Base-by-base conservation (phyloP, 2,113 vertebrate species). In the Progne subis region DNA sequence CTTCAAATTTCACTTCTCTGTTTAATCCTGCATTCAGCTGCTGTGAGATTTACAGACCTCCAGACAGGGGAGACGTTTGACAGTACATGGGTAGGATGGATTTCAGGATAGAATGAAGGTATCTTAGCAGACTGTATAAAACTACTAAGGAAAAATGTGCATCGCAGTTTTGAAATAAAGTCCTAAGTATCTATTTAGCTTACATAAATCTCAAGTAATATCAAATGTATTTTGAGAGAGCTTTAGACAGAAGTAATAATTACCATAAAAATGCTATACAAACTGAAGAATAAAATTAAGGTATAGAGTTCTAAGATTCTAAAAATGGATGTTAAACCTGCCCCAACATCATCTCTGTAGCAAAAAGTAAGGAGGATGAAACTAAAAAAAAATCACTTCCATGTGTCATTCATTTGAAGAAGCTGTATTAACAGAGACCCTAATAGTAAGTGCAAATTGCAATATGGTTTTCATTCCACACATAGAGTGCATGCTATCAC, bases 351-450 rank as follows among this genome's bases (percentile, higher is more conserved):
- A 76, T 50, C 28, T 89, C 32, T 69, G 20, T 18, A 69, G 24
- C 43, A 82, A 72, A 82, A 72, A 70, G 52, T 16, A 88, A 69
- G 15, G 26, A 83, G 29, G 52, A 72, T 63, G 18, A 23, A 24
- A 90, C 57, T 29, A 39, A 72, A 84, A 68, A 37, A 37, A 55
- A 39, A 20, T 49, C 59, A 72, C n/a, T 82, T 75, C 60, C 20
- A 57, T 21, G 69, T 75, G 55, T 63, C 18, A 83, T 78, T 91
- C 57, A 41, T 41, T 44, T 72, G 82, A 20, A 31, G 70, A 94
- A 95, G 39, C 57, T 69, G 75, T 91, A 86, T 86, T 88, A 92
- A 56, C 37, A 90, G 52, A 88, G 55, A 82, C 72, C n/a, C n/a
- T 59, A 95, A 68, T 18, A 92, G 75, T 63, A 90, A 75, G 71